Percentiles rank a stretch among this genome's conserved stretches.
Evolutionary conservation across 2,113 vertebrate genomes (phyloP).

Genomic region (Tauraco erythrolophus): DNA sequence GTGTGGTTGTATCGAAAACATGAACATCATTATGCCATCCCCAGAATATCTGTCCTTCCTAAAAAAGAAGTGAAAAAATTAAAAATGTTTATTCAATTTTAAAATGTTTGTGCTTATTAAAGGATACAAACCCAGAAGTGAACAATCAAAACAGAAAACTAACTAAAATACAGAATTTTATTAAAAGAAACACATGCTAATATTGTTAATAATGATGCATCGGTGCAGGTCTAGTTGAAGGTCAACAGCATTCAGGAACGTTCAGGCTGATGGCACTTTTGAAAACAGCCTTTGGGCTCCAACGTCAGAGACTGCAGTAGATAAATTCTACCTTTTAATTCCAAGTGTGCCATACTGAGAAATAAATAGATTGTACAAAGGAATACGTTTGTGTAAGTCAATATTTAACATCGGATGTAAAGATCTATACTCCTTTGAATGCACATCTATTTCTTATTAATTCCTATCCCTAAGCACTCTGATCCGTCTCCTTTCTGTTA

Average conservation of each 20-base stretch:
- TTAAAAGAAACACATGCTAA: neutral
- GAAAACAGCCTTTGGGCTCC: neutral
- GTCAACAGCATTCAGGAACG: neutral
- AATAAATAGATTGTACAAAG: neutral
- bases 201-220: neutral
- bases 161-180: neutral
- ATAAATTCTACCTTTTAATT: neutral
- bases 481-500: neutral
- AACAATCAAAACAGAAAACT: neutral
- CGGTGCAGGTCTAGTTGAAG: neutral
- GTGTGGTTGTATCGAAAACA: slow-evolving; percentile 86
- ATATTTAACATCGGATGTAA: neutral
- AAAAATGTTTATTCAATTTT: neutral
- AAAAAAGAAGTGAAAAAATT: neutral
- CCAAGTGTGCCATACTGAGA: neutral
- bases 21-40: slow-evolving; percentile 97
- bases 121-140: neutral
- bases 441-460: neutral
- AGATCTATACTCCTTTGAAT: neutral
- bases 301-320: neutral
- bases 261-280: neutral
- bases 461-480: neutral
- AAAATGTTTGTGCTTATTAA: neutral
- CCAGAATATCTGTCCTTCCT: slow-evolving; percentile 91
- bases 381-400: neutral